These are phyloP conservation scores for Hapalemur alaotrensis DNA, from an alignment of 2,797 vertebrate genomes.

Conservation along the genomic window DNA sequence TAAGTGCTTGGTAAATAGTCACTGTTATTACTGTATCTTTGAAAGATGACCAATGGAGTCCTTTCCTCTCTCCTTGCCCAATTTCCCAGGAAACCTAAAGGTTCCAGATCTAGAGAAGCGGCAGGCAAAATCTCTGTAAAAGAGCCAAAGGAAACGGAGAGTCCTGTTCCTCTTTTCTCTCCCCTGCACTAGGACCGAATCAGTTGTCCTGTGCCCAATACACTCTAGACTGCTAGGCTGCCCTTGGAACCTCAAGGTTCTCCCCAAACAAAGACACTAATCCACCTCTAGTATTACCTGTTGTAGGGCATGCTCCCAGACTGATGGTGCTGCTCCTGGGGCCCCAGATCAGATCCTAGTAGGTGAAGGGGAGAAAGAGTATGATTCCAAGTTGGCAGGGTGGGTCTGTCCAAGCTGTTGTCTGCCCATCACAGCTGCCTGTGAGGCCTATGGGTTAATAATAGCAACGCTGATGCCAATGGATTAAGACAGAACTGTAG, in stretches of 20 bases:
- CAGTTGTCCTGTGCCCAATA: not conserved
- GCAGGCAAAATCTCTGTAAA: conserved; percentile 5
- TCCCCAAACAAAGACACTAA: not conserved
- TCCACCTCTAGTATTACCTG: conserved; percentile 49
- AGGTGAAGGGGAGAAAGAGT: conserved; percentile 27
- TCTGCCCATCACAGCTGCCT: conserved; percentile 67
- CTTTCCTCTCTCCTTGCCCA: not conserved
- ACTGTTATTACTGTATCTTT: not conserved
- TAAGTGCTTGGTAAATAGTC: not conserved
- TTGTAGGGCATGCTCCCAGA: conserved; percentile 46
- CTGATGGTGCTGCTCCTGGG: conserved; percentile 40
- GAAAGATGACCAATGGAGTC: not conserved
- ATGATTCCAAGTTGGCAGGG: conserved; percentile 59
- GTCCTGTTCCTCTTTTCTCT: not conserved
- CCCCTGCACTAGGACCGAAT: not conserved
- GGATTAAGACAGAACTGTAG: conserved; percentile 76
- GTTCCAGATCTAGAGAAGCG: not conserved
- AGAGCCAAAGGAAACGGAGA: not conserved
- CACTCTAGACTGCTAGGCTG: not conserved
- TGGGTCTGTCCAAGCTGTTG: conserved; percentile 61
- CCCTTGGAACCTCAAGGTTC: not conserved
- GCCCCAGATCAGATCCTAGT: conserved; percentile 8
- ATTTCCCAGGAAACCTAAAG: conserved; percentile 46
- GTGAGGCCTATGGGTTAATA: conserved; percentile 67
- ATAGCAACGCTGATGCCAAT: conserved; percentile 73